A percentile compares a stretch with the other conserved stretches of the same genome.
These are phyloP conservation scores for Allolobophora icterica DNA, from an alignment of 2,888 invertebrate genomes.

Conservation along the genomic window DNA sequence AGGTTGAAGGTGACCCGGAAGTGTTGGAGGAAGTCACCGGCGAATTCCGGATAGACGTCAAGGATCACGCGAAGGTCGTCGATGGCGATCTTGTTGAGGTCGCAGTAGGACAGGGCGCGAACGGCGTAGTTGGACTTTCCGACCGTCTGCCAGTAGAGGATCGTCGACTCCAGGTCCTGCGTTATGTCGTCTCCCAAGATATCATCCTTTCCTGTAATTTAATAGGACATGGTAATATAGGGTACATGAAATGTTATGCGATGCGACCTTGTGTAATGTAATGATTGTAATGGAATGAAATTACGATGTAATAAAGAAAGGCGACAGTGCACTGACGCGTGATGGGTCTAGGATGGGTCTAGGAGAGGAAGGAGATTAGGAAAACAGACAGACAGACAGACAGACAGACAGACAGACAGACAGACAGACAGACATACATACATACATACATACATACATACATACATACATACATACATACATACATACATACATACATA, in stretches of 20 bases:
- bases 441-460: too few species aligned
- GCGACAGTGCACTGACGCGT: too few species aligned
- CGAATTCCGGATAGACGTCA: conserved; percentile 64
- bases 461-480: too few species aligned
- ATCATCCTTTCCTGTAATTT: conserved; percentile 63
- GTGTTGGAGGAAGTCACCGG: conserved; percentile 59
- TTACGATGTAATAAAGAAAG: too few species aligned
- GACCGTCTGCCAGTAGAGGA: conserved; percentile 43
- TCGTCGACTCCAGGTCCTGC: conserved; percentile 33
- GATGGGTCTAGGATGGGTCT: too few species aligned
- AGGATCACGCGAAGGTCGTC: conserved; percentile 61
- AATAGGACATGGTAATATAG: not conserved
- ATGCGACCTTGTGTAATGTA: too few species aligned
- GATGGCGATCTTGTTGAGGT: conserved; percentile 64
- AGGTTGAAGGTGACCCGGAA: conserved; percentile 64
- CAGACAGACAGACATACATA: too few species aligned
- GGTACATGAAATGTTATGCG: not conserved
- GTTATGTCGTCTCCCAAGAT: conserved; percentile 63
- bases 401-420: too few species aligned
- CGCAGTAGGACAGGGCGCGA: conserved; percentile 63
- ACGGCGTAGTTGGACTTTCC: conserved; percentile 64
- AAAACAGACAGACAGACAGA: too few species aligned
- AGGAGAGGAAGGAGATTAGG: too few species aligned
- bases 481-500: too few species aligned
- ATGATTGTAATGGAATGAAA: too few species aligned